Conservation (phyloP, 2,888 invertebrate genomes). For the Drosophila vallismaia region DNA sequence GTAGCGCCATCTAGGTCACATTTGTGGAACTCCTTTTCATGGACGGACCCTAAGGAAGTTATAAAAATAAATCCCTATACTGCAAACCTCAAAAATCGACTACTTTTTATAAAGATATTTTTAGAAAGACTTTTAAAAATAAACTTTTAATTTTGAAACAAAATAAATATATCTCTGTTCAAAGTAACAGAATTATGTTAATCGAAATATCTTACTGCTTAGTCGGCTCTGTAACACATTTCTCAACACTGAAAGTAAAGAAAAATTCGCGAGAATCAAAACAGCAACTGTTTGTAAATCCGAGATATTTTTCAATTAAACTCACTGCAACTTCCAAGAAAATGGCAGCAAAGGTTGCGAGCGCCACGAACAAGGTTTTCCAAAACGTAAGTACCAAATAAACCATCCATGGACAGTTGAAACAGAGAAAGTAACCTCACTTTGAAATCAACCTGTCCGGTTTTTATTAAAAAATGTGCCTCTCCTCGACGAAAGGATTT, state of each 20-base stretch:
- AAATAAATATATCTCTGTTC: neutral
- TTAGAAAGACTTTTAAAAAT: neutral
- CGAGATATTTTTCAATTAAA: slow-evolving; percentile 45
- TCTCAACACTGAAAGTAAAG: slow-evolving; percentile 4
- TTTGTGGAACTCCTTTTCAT: neutral
- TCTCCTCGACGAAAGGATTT: neutral
- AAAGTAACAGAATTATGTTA: neutral
- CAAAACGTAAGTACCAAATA: slow-evolving; percentile 87
- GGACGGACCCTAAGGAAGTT: neutral
- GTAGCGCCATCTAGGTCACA: too few relatives aligned
- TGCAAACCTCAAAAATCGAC: neutral
- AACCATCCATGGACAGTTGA: slow-evolving; percentile 9
- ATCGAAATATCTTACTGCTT: neutral
- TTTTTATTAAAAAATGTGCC: neutral
- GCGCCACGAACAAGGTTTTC: slow-evolving; percentile 87
- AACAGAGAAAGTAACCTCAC: slow-evolving; percentile 64
- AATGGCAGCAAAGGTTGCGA: slow-evolving; percentile 83
- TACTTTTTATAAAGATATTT: neutral
- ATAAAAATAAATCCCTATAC: neutral
- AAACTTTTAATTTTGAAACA: neutral
- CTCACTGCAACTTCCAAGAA: slow-evolving; percentile 40
- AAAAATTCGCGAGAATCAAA: slow-evolving; percentile 5
- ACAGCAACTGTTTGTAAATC: slow-evolving; percentile 65
- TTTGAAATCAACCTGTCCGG: slow-evolving; percentile 34
- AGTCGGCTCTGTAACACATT: neutral